Evolutionary conservation across 2,888 invertebrate species (phyloP).

Genomic region (Carcina quercana): DNA sequence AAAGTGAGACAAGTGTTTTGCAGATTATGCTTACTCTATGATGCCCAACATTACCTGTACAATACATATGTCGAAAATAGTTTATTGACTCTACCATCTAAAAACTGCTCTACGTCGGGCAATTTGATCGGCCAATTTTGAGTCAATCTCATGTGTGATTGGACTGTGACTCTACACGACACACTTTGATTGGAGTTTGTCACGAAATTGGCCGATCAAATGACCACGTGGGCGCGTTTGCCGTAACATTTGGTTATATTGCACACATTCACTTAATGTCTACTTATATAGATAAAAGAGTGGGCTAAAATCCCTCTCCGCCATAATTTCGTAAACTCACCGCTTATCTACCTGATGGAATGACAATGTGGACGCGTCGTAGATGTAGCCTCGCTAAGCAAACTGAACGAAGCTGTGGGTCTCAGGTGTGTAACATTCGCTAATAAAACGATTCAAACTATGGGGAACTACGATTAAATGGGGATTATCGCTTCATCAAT

Average conservation of each 20-base stretch:
- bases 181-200: too few relatives aligned
- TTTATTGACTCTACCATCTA: slow-evolving; percentile 1
- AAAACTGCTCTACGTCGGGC: too few relatives aligned
- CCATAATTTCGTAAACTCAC: slow-evolving; percentile 73
- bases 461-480: too few relatives aligned
- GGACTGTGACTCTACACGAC: too few relatives aligned
- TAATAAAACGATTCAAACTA: slow-evolving; percentile 6
- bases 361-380: slow-evolving; percentile 57
- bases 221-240: too few relatives aligned
- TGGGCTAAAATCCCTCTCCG: slow-evolving; percentile 74
- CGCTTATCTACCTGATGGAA: slow-evolving; percentile 68
- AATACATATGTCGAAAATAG: not conserved
- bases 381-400: slow-evolving; percentile 57
- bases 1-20: too few relatives aligned
- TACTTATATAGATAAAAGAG: slow-evolving; percentile 51
- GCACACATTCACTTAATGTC: slow-evolving; percentile 64
- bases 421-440: too few relatives aligned
- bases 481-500: too few relatives aligned
- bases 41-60: slow-evolving; percentile 27
- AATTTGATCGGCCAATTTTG: too few relatives aligned
- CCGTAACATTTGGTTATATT: slow-evolving; percentile 57
- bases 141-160: too few relatives aligned
- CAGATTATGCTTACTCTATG: too few relatives aligned
- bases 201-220: too few relatives aligned
- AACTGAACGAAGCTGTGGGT: slow-evolving; percentile 31